Base-by-base conservation (phyloP, 2,888 invertebrate genomes). In the Noctua janthina region DNA sequence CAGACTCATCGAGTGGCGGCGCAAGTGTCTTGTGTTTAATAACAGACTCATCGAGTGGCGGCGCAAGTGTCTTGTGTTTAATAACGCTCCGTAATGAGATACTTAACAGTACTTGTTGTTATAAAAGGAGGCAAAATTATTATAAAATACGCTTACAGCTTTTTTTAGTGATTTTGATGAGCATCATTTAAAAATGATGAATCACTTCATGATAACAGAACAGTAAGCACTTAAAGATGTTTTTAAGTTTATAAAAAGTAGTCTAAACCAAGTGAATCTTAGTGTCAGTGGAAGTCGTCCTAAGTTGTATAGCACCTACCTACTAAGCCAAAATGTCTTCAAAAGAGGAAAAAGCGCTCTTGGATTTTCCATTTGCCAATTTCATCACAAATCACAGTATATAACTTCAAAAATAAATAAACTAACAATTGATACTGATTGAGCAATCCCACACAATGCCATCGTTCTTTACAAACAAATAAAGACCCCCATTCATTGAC, bases 71-170 rank as follows among this genome's bases (percentile, higher is more conserved):
- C 78, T 79, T 88, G 74, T 82, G 74, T 88, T 86, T 88, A 88
- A 82, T 86, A 88, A 86, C 76, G 76, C 69, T 56, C 69, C 39
- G n/a, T 86, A 86, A 86, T 88, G 86, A 86, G 88, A 54, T 39
- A 46, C 86, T 86, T 39, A 20, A 64, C 66, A 67, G 75, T n/a
- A 67, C 78, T 76, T 74, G 43, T 67, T 82, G 39, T 74, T 71
- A 64, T 70, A 75, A 87, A 73, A 73, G 51, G 76, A 23, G 51
- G 35, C n/a, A 17, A 66, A 54, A 51, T 70, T 73, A 68, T 75
- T 35, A n/a, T 17, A 54, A 46, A 71, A 46, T 17, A 46, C 46
- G 35, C 11, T n/a, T 46, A 7, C 1, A 46, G 4, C 10, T n/a
- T 68, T 46, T 68, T 68, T 46, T 68, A 4, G 46, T 46, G n/a